These are phyloP conservation scores for Aldrovandia affinis DNA, from an alignment of 2,797 vertebrate species.

Conservation along the genomic window DNA sequence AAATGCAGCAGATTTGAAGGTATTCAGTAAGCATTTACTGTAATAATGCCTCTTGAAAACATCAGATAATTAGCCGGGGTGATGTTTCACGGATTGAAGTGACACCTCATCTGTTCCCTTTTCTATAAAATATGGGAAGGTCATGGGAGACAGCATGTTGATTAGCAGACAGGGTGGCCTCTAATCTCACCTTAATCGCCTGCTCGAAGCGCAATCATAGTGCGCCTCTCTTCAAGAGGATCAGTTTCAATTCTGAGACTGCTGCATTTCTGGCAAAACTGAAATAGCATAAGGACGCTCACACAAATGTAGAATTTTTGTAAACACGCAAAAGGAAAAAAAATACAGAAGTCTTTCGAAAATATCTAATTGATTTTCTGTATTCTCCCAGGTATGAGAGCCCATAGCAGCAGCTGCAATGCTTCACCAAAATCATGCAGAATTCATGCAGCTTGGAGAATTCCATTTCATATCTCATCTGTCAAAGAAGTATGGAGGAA, in stretches of 20 bases:
- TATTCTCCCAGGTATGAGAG: background rate
- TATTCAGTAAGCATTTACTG: background rate
- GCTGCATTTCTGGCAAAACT: background rate
- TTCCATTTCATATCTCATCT: constrained; percentile 23
- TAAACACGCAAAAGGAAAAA: background rate
- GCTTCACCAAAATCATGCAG: background rate
- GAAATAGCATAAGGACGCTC: background rate
- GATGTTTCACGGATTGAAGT: background rate
- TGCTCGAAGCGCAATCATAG: background rate
- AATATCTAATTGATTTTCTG: background rate
- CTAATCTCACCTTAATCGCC: background rate
- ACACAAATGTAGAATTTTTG: background rate
- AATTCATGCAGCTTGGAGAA: background rate
- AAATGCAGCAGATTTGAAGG: background rate
- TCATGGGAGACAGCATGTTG: background rate
- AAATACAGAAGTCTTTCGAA: background rate
- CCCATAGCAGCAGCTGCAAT: background rate
- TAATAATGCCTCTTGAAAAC: background rate
- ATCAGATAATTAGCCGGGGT: background rate
- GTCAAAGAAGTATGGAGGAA: constrained; percentile 20
- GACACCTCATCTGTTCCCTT: background rate
- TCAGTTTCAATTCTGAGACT: background rate
- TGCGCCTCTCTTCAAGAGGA: background rate
- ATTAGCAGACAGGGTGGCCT: background rate
- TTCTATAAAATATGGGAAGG: background rate